Base-by-base conservation (phyloP, 2,113 vertebrate species). In the Isurus oxyrinchus region DNA sequence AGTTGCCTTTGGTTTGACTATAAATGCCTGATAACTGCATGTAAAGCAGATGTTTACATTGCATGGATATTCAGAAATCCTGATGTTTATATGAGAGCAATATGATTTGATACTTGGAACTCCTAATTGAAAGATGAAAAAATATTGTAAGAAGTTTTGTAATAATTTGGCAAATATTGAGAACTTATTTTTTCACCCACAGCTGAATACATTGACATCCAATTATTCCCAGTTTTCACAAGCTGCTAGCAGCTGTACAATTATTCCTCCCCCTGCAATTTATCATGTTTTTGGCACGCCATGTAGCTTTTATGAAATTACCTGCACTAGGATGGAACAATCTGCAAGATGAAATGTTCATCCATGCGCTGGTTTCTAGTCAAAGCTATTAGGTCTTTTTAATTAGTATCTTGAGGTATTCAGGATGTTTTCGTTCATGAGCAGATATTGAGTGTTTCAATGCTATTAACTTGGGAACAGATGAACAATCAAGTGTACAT, bases 61-160 rank as follows among this genome's bases (percentile, higher is more conserved):
- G 31, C 59, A 90, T 55, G 55, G 55, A 90, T 57, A 90, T 90
- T 90, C 87, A 61, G 63, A 93, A 93, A 35, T 19, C 14, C 13
- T n/a, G 35, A 35, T 5, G 25, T 72, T 72, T 72, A 72, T 31
- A 40, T 81, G n/a, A n/a, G 35, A 44, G 79, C 40, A 81, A 44
- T 81, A 53, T 53, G 25, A 72, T 69, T 95, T 95, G 94, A 27
- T 49, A 53, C 11, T 23, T 31, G 11, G 21, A 66, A 1, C 44
- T 95, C 25, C 13, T 67, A 25, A 44, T 95, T 44, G 66, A 95
- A 69, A 95, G 44, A 53, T 95, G n/a, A 69, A 95, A 94, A 49
- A 27, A 14, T 49, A 69, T 53, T 72, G 44, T 7, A 72, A 72
- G 63, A 25, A 27, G 31, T 67, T 95, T 11, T 25, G n/a, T 53